Evolutionary conservation across 1,140 invertebrate species (phyloP).

Genomic region (Drosophila bipectinata): DNA sequence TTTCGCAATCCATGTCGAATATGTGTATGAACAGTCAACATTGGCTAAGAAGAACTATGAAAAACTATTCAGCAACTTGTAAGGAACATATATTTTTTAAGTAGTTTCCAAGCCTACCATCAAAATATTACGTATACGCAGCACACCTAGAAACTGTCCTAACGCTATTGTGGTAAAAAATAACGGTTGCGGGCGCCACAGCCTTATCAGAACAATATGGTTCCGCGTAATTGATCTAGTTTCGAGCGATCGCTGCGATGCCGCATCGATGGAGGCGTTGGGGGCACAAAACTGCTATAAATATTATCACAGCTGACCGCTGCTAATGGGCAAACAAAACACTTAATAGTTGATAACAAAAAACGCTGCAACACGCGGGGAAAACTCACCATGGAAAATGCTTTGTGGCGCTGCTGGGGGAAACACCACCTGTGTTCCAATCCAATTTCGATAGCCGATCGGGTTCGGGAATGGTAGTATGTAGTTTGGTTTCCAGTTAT

Average conservation of each 20-base stretch:
- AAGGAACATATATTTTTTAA: too few relatives aligned
- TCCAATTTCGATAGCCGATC: slow-evolving; percentile 39
- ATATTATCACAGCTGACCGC: slow-evolving; percentile 70
- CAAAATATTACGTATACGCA: neutral
- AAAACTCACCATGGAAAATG: slow-evolving; percentile 65
- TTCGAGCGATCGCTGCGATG: slow-evolving; percentile 25
- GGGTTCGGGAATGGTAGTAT: slow-evolving; percentile 39
- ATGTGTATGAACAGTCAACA: slow-evolving; percentile 3
- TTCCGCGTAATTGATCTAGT: slow-evolving; percentile 75
- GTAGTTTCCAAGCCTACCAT: neutral
- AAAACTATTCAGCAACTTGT: neutral
- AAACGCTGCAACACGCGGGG: neutral
- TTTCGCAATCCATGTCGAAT: slow-evolving; percentile 31
- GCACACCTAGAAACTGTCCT: neutral
- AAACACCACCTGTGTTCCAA: slow-evolving; percentile 39
- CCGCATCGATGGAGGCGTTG: slow-evolving; percentile 6
- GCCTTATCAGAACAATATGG: slow-evolving; percentile 57
- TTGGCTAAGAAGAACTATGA: slow-evolving; percentile 4
- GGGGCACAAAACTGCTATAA: slow-evolving; percentile 37
- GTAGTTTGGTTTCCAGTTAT: slow-evolving; percentile 35
- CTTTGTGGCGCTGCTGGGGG: slow-evolving; percentile 1
- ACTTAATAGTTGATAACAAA: slow-evolving; percentile 43
- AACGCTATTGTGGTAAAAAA: neutral
- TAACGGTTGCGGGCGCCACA: slow-evolving; percentile 4
- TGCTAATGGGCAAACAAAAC: slow-evolving; percentile 65